phyloP scores from a whole-genome alignment of 1,140 invertebrate species.

The Eufriesea mexicana region DNA sequence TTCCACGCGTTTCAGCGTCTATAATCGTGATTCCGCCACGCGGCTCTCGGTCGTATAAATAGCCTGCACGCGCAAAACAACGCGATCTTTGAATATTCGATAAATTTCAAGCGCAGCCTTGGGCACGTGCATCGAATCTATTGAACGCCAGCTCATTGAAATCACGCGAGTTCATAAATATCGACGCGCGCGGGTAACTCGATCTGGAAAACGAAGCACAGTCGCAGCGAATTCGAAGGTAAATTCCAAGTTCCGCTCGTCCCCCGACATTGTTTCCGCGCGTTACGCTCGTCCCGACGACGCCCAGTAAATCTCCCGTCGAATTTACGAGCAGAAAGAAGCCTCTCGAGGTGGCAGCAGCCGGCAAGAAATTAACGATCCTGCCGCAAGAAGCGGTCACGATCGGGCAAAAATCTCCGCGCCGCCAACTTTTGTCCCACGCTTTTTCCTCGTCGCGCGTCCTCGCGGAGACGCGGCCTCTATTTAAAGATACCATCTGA shows the following conservation, averaged over 20 bases:
- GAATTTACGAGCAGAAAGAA: neutral
- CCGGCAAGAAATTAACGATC: neutral
- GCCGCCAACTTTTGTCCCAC: neutral
- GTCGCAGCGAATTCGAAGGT: too few relatives aligned
- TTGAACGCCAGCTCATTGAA: neutral
- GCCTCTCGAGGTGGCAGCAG: neutral
- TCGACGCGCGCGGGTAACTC: too few relatives aligned
- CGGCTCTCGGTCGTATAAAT: neutral
- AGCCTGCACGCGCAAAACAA: neutral
- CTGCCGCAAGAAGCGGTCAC: neutral
- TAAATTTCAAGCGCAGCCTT: conserved; percentile 3
- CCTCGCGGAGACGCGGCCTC: conserved; percentile 8
- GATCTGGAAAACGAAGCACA: too few relatives aligned
- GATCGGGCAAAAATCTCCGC: neutral
- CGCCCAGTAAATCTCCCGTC: neutral
- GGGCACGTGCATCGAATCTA: too few relatives aligned
- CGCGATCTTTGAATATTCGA: conserved; percentile 7
- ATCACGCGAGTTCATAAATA: neutral
- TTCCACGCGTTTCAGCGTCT: neutral
- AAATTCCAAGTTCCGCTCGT: too few relatives aligned
- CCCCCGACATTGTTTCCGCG: too few relatives aligned
- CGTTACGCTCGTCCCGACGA: neutral
- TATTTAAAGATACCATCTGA: conserved; percentile 68
- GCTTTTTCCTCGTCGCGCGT: conserved; percentile 32
- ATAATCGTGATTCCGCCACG: neutral